phyloP scores from a whole-genome alignment of 2,113 vertebrate genomes.

The Cinclus mexicanus region DNA sequence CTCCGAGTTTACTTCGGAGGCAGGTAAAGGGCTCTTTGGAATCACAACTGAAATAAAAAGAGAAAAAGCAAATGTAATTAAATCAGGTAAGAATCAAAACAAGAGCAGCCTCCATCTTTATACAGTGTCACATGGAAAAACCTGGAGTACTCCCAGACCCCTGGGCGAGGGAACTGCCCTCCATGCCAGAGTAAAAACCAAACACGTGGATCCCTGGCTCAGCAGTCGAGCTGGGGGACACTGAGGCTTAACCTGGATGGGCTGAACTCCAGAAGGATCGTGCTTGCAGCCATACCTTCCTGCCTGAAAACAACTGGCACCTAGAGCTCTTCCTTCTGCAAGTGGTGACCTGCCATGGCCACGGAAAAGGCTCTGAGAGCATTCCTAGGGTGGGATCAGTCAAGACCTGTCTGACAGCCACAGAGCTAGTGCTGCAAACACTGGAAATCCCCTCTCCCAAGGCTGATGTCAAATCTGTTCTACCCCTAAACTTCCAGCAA shows the following conservation, averaged over 20 bases:
- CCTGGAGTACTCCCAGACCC: not conserved
- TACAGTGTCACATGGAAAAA: not conserved
- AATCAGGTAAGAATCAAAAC: conserved; percentile 27
- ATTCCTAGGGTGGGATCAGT: not conserved
- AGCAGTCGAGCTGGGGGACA: not conserved
- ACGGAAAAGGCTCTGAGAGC: not conserved
- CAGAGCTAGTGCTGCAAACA: not conserved
- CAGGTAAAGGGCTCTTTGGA: conserved; percentile 85
- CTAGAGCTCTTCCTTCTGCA: not conserved
- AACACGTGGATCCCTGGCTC: not conserved
- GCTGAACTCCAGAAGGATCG: not conserved
- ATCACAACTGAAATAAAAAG: conserved; percentile 85
- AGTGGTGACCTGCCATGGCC: not conserved
- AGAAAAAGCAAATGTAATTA: conserved; percentile 47
- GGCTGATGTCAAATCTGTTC: not conserved
- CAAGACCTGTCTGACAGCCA: not conserved
- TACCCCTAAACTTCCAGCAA: not conserved
- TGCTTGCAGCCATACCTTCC: not conserved
- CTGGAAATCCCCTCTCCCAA: conserved; percentile 12
- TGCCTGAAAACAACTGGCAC: conserved; percentile 6
- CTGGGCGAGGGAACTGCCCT: not conserved
- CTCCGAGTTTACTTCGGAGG: conserved; percentile 86
- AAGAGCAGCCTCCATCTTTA: conserved; percentile 47
- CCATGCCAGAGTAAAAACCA: not conserved
- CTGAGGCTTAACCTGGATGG: not conserved